Conservation (phyloP, 2,797 vertebrate species). For the Capromys pilorides region DNA sequence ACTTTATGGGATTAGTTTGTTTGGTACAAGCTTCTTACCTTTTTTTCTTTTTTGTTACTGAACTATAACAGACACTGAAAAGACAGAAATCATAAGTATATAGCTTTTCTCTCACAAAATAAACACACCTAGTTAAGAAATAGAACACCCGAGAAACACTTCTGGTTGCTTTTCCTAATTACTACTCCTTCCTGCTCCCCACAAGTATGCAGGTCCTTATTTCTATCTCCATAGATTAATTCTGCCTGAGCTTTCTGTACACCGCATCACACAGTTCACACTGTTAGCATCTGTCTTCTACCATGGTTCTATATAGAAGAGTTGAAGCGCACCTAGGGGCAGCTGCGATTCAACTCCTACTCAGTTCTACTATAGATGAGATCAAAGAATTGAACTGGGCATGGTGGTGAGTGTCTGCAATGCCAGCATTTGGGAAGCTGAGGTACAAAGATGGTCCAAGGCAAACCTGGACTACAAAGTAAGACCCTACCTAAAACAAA, state of each 20-base stretch:
- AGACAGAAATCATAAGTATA: slow-evolving; percentile 10
- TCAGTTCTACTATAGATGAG: not conserved
- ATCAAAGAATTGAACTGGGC: not conserved
- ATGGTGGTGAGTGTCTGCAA: not conserved
- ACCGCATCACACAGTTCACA: not conserved
- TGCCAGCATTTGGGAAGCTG: not conserved
- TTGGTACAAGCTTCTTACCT: not conserved
- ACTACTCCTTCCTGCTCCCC: not conserved
- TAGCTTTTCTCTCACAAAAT: slow-evolving; percentile 3
- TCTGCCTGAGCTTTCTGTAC: not conserved
- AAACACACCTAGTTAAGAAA: not conserved
- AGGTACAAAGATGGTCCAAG: not conserved
- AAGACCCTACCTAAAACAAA: not conserved
- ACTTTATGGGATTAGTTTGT: not conserved
- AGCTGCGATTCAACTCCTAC: not conserved
- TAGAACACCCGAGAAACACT: not conserved
- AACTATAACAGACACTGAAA: slow-evolving; percentile 5
- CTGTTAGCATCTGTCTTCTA: not conserved
- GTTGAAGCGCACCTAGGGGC: not conserved
- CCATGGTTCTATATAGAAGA: not conserved
- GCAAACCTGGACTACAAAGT: not conserved
- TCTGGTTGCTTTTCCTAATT: not conserved
- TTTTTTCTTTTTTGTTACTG: not conserved
- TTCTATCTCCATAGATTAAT: slow-evolving; percentile 9
- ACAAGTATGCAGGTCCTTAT: not conserved